Percentiles rank a stretch among this genome's conserved stretches.
These are phyloP conservation scores for Lichenostomus cassidix DNA, from an alignment of 2,113 vertebrate species.

Conservation along the genomic window DNA sequence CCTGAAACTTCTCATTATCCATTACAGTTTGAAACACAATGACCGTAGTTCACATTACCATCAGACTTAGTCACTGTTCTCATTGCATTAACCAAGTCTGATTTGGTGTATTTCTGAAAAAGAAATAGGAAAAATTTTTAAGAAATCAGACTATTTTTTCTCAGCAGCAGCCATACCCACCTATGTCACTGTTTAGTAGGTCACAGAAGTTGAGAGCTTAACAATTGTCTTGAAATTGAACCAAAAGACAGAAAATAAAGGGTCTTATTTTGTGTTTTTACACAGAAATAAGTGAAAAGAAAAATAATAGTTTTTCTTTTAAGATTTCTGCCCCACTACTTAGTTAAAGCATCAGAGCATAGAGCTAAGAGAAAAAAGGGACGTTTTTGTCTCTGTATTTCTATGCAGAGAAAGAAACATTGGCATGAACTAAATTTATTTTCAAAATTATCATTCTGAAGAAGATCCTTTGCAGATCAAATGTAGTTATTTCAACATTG, in stretches of 20 bases:
- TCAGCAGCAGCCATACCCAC: background rate
- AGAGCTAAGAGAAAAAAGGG: background rate
- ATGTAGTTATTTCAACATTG: background rate
- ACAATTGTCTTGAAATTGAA: background rate
- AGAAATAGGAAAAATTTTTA: background rate
- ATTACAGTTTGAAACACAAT: slow-evolving; percentile 32
- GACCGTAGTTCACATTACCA: background rate
- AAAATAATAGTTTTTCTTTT: slow-evolving; percentile 13
- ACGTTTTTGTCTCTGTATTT: background rate
- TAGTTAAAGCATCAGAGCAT: background rate
- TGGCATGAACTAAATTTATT: background rate
- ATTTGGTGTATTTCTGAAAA: background rate
- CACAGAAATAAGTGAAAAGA: background rate
- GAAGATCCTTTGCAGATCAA: slow-evolving; percentile 17
- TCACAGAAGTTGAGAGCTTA: background rate
- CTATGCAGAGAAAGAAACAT: background rate
- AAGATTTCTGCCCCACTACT: background rate
- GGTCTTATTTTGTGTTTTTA: background rate
- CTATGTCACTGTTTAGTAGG: background rate
- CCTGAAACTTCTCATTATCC: slow-evolving; percentile 38
- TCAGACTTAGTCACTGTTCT: background rate
- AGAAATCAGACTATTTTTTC: background rate
- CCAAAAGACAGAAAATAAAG: background rate
- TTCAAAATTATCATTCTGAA: background rate
- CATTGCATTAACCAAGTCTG: background rate